Evolutionary conservation across 2,888 invertebrate species (phyloP).

Genomic region (Rutpela maculata): DNA sequence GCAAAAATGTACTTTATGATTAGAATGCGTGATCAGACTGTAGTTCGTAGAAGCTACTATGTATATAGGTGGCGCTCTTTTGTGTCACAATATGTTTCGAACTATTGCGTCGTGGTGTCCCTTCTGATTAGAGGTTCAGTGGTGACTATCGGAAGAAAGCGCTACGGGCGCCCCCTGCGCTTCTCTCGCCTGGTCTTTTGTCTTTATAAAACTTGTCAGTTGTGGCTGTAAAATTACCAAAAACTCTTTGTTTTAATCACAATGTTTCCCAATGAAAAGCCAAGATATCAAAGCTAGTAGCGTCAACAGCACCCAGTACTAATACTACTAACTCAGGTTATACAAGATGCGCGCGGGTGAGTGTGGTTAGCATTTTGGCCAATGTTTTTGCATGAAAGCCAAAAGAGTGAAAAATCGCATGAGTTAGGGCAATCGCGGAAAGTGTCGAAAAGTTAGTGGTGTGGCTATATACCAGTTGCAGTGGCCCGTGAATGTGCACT

Average conservation of each 20-base stretch:
- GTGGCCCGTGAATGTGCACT: conserved; percentile 63
- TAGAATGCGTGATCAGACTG: too few species aligned
- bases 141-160: conserved; percentile 55
- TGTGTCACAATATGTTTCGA: background rate
- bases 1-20: too few species aligned
- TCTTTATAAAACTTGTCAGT: conserved; percentile 58
- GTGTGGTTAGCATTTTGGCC: conserved; percentile 50
- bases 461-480: conserved; percentile 58
- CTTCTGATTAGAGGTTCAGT: background rate
- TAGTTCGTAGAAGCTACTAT: background rate
- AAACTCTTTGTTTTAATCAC: conserved; percentile 72
- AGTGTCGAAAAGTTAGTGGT: conserved; percentile 48
- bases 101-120: background rate
- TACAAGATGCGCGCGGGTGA: conserved; percentile 54
- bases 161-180: conserved; percentile 47
- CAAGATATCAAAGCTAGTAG: conserved; percentile 58
- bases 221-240: conserved; percentile 73
- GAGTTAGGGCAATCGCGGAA: conserved; percentile 29
- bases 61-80: background rate
- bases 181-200: conserved; percentile 38
- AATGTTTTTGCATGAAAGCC: conserved; percentile 49
- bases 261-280: conserved; percentile 66
- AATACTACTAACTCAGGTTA: conserved; percentile 42
- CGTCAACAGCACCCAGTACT: conserved; percentile 46
- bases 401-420: conserved; percentile 48